Evolutionary conservation across 2,797 vertebrate genomes (phyloP), one percentile per base, ranked within the genome.

Genomic region (Melanotaenia parkinsoni): DNA sequence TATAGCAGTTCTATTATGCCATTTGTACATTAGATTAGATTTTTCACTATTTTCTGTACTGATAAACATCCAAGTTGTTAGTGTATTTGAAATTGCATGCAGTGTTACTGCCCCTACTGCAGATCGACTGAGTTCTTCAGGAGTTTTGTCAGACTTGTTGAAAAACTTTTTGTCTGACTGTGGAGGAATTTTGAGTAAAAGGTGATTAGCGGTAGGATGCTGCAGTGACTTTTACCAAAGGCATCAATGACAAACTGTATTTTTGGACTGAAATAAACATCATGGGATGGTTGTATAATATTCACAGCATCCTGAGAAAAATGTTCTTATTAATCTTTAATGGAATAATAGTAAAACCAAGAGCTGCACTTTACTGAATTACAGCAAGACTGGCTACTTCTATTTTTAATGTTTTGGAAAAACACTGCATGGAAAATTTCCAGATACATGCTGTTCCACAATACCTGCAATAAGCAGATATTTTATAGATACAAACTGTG

Each of bases 381-480:
- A 43, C 30, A 38, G 53, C 37, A 50, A 54, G 67, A 47, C 1
- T 51, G 3, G 30, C 4, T n/a, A 37, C 40, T 47, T 38, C n/a
- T 72, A 5, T 45, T 22, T 63, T 43, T 22, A 37, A 20, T 26
- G 18, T 40, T 61, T 24, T 62, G 13, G 14, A 63, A 57, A 59
- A 40, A 28, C 51, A n/a, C 11, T 38, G 37, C 62, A 16, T 28
- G 28, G 63, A 37, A 38, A 68, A 50, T 10, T 11, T 63, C 58
- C 30, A 57, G 32, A 60, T 8, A 65, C 64, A 56, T 20, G 14
- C 12, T 47, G 45, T 57, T 33, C 51, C 35, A 74, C 59, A 22
- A 64, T 30, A 75, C 32, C 28, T 56, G 66, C 57, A 60, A 63
- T 65, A 66, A 76, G 63, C 50, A 50, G 24, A 50, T 71, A 63